Evolutionary conservation across 2,797 vertebrate genomes (phyloP).

Genomic region (Todus mexicanus): DNA sequence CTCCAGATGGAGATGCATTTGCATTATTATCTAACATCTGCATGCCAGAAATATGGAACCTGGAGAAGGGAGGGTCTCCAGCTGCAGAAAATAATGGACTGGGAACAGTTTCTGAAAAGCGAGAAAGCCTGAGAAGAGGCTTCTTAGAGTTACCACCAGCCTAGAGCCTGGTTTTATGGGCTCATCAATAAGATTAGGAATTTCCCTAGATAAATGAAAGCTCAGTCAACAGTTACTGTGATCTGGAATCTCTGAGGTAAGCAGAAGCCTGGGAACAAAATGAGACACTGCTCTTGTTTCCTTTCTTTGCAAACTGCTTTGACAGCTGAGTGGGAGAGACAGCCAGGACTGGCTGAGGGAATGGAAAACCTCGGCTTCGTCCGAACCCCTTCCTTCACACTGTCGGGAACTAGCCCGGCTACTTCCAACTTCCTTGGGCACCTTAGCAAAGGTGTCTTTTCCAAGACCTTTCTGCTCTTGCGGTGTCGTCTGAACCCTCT

Average conservation of each 20-base stretch:
- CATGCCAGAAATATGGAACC: not conserved
- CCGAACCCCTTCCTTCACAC: not conserved
- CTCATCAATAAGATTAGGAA: not conserved
- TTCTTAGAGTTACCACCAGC: not conserved
- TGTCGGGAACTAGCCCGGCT: not conserved
- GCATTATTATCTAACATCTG: not conserved
- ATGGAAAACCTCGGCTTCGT: not conserved
- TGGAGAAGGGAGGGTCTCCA: not conserved
- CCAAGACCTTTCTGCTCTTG: not conserved
- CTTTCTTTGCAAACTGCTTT: not conserved
- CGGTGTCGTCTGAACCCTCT: not conserved
- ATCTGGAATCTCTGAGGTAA: not conserved
- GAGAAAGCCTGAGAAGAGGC: not conserved
- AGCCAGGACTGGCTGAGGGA: not conserved
- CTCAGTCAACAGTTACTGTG: not conserved
- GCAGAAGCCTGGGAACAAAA: slow-evolving; percentile 2
- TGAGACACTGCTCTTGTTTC: not conserved
- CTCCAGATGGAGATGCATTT: not conserved
- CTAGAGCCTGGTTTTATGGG: not conserved
- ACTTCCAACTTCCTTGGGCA: not conserved
- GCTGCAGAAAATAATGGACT: not conserved
- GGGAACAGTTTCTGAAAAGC: not conserved
- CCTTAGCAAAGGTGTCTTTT: not conserved
- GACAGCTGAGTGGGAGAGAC: slow-evolving; percentile 16
- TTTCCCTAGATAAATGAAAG: slow-evolving; percentile 11